Percentiles rank a stretch among this genome's conserved stretches.
These are phyloP conservation scores for Globodera ellingtonae DNA, from an alignment of 1,140 invertebrate genomes.

Conservation along the genomic window DNA sequence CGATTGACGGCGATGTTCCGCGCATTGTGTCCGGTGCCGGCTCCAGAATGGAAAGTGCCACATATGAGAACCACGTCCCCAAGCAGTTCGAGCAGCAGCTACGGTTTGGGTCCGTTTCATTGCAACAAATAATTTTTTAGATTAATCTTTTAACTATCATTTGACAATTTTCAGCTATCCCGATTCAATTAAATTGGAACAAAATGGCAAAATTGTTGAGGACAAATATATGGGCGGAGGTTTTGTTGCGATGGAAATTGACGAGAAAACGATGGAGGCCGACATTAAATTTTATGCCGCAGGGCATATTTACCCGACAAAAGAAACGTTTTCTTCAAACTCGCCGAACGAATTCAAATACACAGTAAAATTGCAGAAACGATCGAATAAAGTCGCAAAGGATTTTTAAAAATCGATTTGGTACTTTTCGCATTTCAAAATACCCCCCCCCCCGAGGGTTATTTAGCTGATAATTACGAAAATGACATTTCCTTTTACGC, in stretches of 20 bases:
- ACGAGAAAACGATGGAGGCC: neutral
- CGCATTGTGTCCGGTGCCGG: slow-evolving; percentile 15
- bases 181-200: neutral
- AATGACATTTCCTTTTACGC: too few species aligned
- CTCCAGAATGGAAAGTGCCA: slow-evolving; percentile 17
- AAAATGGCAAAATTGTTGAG: too few species aligned
- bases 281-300: neutral
- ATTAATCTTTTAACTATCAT: too few species aligned
- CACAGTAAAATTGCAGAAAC: neutral
- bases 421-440: too few species aligned
- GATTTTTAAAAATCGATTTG: too few species aligned
- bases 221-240: neutral
- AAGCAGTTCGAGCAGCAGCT: neutral
- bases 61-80: slow-evolving; percentile 6
- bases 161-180: neutral
- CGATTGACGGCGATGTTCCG: slow-evolving; percentile 11
- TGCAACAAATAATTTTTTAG: too few species aligned
- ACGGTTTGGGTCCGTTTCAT: neutral
- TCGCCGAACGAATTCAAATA: neutral
- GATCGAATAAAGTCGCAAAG: neutral
- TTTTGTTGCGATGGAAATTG: neutral
- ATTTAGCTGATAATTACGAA: too few species aligned
- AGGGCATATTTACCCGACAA: neutral
- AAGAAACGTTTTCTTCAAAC: neutral
- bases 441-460: too few species aligned